Base-by-base conservation (phyloP, 2,113 vertebrate species). In the Austrofundulus limnaeus region DNA sequence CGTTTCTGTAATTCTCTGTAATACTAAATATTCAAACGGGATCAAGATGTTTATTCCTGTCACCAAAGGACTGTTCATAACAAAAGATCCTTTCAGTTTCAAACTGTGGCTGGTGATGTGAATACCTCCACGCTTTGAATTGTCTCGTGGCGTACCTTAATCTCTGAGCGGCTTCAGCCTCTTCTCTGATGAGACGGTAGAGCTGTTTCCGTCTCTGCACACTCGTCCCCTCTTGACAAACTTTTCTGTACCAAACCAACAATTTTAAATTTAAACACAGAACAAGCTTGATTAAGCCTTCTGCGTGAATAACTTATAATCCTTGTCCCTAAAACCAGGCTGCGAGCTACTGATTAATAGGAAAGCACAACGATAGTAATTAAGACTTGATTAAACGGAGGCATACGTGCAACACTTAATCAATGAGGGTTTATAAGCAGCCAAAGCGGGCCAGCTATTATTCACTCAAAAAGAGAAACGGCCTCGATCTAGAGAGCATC, bases 181-280 rank as follows among this genome's bases (percentile, higher is more conserved):
- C 89, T 61, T 90, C 83, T 62, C 75, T 59, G 54, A 74, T 89
- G 53, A 89, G 68, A 56, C 75, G 82, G 61, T 89, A 73, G 45
- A 90, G 75, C 70, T 90, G 83, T 12, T 51, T 77, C 63, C 87
- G 66, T 49, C 87, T 84, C 62, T 81, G 87, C 34, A 54, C 76
- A 14, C 79, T 90, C 62, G 83, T 60, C 58, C 68, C 89, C 11
- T 92, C 91, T 75, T 90, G 61, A 89, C 89, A 92, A 28, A 83
- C 88, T 42, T 80, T 67, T 64, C 92, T 94, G 72, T 31, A 52
- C 34, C 56, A 51, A 57, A 38, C 28, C 56, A 59, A 38, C 31
- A 56, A 62, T 70, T 60, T 77, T 45, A 43, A 47, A 48, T 71
- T 41, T n/a, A 56, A 47, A 49, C 43, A 58, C 56, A 75, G 65